These are phyloP conservation scores for Incurvaria masculella DNA, from an alignment of 2,888 invertebrate species.

Conservation along the genomic window DNA sequence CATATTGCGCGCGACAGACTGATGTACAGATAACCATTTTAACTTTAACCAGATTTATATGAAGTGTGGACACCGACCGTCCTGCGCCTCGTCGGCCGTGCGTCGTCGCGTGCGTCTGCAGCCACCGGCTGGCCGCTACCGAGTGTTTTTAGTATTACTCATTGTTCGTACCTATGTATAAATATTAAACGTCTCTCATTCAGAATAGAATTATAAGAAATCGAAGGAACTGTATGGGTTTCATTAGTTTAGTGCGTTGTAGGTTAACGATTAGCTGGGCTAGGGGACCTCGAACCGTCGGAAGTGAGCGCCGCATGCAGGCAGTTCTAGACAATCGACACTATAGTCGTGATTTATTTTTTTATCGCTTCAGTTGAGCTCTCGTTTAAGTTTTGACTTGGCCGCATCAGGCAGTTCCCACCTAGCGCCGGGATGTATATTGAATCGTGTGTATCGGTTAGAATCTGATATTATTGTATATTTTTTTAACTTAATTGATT, in stretches of 20 bases:
- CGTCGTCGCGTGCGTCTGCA: constrained; percentile 30
- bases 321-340: constrained; percentile 57
- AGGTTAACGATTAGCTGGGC: constrained; percentile 56
- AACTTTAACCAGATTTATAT: constrained; percentile 40
- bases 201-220: constrained; percentile 53
- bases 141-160: constrained; percentile 58
- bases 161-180: constrained; percentile 57
- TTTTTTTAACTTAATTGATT: constrained; percentile 52
- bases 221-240: constrained; percentile 41
- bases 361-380: constrained; percentile 47
- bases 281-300: constrained; percentile 56
- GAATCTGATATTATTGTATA: constrained; percentile 55
- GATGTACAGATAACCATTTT: constrained; percentile 43
- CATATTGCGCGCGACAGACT: constrained; percentile 43
- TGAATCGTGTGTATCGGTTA: constrained; percentile 47
- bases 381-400: constrained; percentile 53
- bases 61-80: constrained; percentile 41
- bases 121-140: too few species aligned
- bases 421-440: constrained; percentile 51
- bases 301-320: constrained; percentile 47
- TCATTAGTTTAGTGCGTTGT: constrained; percentile 52
- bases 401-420: constrained; percentile 45
- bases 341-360: constrained; percentile 51
- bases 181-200: constrained; percentile 56
- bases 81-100: constrained; percentile 41